A percentile compares a stretch with the other conserved stretches of the same genome.
These are phyloP conservation scores for Galeopsomyia nigrocyanea DNA, from an alignment of 2,888 invertebrate species.

Conservation along the genomic window DNA sequence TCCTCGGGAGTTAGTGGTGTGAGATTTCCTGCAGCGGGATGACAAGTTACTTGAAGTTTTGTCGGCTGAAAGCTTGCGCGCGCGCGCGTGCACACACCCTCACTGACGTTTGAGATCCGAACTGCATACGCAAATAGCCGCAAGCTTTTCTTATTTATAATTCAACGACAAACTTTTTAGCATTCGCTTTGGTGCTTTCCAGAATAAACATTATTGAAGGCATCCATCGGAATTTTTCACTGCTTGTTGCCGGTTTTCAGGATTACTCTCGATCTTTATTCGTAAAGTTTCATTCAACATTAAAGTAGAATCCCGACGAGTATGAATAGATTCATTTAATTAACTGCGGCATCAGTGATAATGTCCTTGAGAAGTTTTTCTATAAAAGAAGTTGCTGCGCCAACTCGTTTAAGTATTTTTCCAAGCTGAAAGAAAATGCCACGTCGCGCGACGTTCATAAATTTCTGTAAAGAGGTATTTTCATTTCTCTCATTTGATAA, in stretches of 20 bases:
- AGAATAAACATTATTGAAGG: too few species aligned
- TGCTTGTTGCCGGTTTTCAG: too few species aligned
- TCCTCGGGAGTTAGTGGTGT: slow-evolving; percentile 31
- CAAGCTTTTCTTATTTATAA: slow-evolving; percentile 39
- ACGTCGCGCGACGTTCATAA: neutral
- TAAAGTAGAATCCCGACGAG: too few species aligned
- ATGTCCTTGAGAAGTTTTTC: too few species aligned
- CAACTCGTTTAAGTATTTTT: too few species aligned
- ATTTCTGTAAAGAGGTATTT: slow-evolving; percentile 35
- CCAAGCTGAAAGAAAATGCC: neutral
- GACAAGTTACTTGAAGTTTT: slow-evolving; percentile 50
- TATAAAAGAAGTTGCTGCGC: too few species aligned
- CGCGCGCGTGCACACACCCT: too few species aligned
- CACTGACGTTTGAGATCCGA: slow-evolving; percentile 26
- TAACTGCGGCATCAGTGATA: too few species aligned
- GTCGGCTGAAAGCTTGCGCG: slow-evolving; percentile 42
- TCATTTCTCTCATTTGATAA: slow-evolving; percentile 45
- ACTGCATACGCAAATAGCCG: slow-evolving; percentile 10
- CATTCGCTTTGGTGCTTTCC: neutral
- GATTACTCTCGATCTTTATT: too few species aligned
- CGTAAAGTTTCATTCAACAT: too few species aligned
- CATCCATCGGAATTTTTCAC: too few species aligned
- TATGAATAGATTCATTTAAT: too few species aligned
- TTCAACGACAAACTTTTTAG: slow-evolving; percentile 21
- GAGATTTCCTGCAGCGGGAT: slow-evolving; percentile 45